Evolutionary conservation across 2,888 invertebrate species (phyloP), one percentile per base, ranked within the genome.

Genomic region (Tachina grossa): DNA sequence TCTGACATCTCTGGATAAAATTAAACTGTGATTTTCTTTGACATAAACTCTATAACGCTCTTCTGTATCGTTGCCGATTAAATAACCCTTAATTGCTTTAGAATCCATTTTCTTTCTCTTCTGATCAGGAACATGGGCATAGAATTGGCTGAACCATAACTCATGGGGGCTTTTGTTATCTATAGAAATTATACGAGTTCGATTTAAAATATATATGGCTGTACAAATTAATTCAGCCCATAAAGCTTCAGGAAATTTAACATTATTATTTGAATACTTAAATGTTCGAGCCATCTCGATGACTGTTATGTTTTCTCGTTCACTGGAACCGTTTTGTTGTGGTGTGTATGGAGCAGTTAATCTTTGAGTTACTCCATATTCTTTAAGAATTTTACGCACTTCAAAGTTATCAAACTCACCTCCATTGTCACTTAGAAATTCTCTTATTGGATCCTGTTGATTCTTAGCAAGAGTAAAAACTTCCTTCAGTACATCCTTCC

Each of bases 41-140:
- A 59, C 16, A 39, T 72, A 72, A 31, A 59, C 45, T 22, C 71
- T 14, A 11, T 61, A 61, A 14, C 78, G 41, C 31, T 71, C 47
- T 53, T 71, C 45, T 11, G 51, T 13, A 61, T 63, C 59, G n/a
- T 71, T 55, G n/a, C 59, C 78, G 22, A 78, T 61, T 14, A 77
- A 61, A 22, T 69, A 78, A 47, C 82, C 85, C 19, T 85, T 87
- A 0, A 81, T 19, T 39, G 83, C 80, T 72, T 86, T 87, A 14
- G 65, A 45, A 22, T 84, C 83, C 78, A 83, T 79, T 55, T 84
- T 87, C 22, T 19, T 79, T 78, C 86, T 61, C 51, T 85, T 85
- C 22, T 87, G 65, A 13, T n/a, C 22, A 65, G 84, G 87, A 43
- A 86, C 51, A 66, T 22, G 2, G 22, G 22, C 22, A 22, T 2